phyloP scores from a whole-genome alignment of 2,797 vertebrate genomes.

The Acipenser ruthenus region DNA sequence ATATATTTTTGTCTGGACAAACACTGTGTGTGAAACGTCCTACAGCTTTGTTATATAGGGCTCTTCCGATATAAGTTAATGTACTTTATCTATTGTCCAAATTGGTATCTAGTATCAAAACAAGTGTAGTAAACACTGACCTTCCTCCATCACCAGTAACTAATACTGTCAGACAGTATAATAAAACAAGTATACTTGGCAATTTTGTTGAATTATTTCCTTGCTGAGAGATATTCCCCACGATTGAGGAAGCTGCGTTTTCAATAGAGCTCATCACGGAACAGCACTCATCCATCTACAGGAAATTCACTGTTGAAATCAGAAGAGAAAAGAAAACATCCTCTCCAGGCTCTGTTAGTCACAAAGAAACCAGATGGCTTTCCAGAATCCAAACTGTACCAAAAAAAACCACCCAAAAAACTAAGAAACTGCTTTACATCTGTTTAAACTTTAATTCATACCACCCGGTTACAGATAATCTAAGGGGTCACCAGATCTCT shows the following conservation, averaged over 20 bases:
- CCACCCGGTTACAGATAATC: constrained; percentile 35
- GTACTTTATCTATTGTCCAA: no score
- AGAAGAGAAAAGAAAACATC: constrained; percentile 23
- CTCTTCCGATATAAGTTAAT: no score
- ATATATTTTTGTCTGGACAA: no score
- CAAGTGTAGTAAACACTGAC: no score
- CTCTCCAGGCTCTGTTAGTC: constrained; percentile 21
- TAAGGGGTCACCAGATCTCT: constrained; percentile 30
- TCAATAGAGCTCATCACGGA: constrained; percentile 13
- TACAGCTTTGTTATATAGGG: no score
- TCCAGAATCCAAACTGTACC: constrained; percentile 7
- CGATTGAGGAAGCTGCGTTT: neutral
- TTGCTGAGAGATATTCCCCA: neutral
- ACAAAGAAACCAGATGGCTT: constrained; percentile 23
- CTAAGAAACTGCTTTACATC: constrained; percentile 30
- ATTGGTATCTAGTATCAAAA: no score
- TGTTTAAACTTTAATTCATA: constrained; percentile 54
- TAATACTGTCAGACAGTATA: neutral
- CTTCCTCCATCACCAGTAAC: neutral
- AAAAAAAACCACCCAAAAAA: neutral
- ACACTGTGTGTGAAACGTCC: no score
- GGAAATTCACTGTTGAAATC: constrained; percentile 9
- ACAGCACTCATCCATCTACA: constrained; percentile 7
- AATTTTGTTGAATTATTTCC: neutral
- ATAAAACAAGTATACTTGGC: neutral